Evolutionary conservation across 1,140 invertebrate species (phyloP).

Genomic region (Calliopsis andreniformis): DNA sequence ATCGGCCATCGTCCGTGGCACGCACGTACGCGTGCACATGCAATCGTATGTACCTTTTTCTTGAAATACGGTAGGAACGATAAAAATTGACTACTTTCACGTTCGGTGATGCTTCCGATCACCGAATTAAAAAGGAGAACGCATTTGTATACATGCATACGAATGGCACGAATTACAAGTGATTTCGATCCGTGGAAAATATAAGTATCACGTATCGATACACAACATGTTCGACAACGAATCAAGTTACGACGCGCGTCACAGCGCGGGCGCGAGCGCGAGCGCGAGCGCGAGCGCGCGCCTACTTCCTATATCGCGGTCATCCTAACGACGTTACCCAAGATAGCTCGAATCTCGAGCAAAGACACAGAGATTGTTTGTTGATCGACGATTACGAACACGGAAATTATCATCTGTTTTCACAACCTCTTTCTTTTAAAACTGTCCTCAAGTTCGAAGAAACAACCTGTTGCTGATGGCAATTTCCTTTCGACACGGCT

Average conservation of each 20-base stretch:
- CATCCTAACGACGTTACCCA: neutral
- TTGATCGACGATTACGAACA: neutral
- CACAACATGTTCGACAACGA: neutral
- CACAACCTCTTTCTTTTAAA: too few species aligned
- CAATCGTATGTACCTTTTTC: neutral
- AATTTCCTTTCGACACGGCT: neutral
- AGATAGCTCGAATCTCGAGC: neutral
- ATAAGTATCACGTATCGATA: neutral
- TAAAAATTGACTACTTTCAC: neutral
- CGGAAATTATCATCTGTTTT: too few species aligned
- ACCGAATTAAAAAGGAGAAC: neutral
- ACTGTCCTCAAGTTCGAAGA: neutral
- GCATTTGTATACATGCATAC: neutral
- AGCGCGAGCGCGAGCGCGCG: neutral
- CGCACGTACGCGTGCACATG: neutral
- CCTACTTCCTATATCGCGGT: neutral
- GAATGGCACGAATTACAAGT: neutral
- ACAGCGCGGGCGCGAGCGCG: neutral
- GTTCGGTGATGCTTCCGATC: neutral
- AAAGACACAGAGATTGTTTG: neutral
- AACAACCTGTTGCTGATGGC: neutral
- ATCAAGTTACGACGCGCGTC: too few species aligned
- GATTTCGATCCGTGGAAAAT: neutral
- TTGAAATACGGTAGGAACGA: neutral
- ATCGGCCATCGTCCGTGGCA: constrained; percentile 36